Evolutionary conservation across 2,113 vertebrate species (phyloP).

Genomic region (Pseudopipra pipra): DNA sequence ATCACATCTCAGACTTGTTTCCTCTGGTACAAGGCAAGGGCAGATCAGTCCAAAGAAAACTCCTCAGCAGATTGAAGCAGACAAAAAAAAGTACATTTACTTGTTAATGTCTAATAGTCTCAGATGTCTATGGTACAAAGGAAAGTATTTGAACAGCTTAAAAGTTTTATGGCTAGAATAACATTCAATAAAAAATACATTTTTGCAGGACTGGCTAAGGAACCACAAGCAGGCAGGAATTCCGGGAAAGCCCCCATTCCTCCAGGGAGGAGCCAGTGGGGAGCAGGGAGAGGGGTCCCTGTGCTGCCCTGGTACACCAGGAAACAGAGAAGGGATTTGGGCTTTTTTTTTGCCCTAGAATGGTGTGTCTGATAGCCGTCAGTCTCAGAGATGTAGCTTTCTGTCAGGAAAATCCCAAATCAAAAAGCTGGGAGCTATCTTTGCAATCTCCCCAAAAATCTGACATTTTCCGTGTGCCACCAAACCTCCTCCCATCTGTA

Average conservation of each 20-base stretch:
- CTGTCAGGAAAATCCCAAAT: not conserved
- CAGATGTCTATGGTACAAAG: conserved; percentile 62
- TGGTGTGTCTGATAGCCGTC: not conserved
- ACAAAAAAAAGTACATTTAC: conserved; percentile 25
- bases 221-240: conserved; percentile 55
- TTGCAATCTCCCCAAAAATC: not conserved
- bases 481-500: not conserved
- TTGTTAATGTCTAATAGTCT: conserved; percentile 62
- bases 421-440: not conserved
- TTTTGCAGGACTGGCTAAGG: conserved; percentile 56
- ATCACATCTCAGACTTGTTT: not conserved
- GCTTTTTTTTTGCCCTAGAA: not conserved
- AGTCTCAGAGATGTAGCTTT: not conserved
- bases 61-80: conserved; percentile 35
- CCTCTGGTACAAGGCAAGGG: not conserved
- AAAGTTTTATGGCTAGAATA: conserved; percentile 68
- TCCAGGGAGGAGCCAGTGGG: not conserved
- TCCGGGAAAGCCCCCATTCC: conserved; percentile 48
- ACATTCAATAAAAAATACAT: conserved; percentile 62
- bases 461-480: not conserved
- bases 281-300: not conserved
- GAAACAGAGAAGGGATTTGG: not conserved
- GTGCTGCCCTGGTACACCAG: not conserved
- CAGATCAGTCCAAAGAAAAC: conserved; percentile 58
- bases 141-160: conserved; percentile 73